Conservation (phyloP, 1,140 invertebrate genomes). For the Chymomyza costata region DNA sequence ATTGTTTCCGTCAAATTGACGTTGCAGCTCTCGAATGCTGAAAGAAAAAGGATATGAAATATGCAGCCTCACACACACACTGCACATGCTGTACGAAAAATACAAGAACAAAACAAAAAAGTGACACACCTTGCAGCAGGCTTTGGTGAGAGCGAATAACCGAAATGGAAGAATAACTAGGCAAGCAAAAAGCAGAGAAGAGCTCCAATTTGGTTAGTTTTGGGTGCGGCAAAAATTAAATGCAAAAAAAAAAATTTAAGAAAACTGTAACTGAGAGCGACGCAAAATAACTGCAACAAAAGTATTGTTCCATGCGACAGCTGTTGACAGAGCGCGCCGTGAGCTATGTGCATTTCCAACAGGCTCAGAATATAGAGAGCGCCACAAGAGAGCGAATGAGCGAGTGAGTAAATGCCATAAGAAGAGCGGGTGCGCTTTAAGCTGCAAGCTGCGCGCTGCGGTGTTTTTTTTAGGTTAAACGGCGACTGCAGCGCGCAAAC, state of each 20-base stretch:
- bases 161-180: not conserved
- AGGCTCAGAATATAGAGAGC: no score
- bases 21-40: not conserved
- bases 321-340: slow-evolving; percentile 53
- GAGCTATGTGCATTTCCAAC: slow-evolving; percentile 60
- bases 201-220: slow-evolving; percentile 47
- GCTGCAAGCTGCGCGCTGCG: slow-evolving; percentile 29
- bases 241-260: slow-evolving; percentile 10
- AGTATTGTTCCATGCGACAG: slow-evolving; percentile 12
- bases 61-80: no score
- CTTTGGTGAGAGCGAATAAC: slow-evolving; percentile 2
- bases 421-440: slow-evolving; percentile 22
- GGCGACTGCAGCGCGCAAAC: slow-evolving; percentile 45
- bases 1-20: slow-evolving; percentile 51
- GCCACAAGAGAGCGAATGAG: slow-evolving; percentile 16
- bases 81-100: no score
- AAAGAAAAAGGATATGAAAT: no score
- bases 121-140: slow-evolving; percentile 59
- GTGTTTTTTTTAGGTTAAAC: slow-evolving; percentile 60
- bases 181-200: not conserved
- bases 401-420: slow-evolving; percentile 6
- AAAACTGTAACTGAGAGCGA: slow-evolving; percentile 22
- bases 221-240: slow-evolving; percentile 62
- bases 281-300: slow-evolving; percentile 12
- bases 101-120: slow-evolving; percentile 69